Percentiles rank a stretch among this genome's conserved stretches.
These are phyloP conservation scores for Capitulum mitella DNA, from an alignment of 2,888 invertebrate genomes.

Conservation along the genomic window DNA sequence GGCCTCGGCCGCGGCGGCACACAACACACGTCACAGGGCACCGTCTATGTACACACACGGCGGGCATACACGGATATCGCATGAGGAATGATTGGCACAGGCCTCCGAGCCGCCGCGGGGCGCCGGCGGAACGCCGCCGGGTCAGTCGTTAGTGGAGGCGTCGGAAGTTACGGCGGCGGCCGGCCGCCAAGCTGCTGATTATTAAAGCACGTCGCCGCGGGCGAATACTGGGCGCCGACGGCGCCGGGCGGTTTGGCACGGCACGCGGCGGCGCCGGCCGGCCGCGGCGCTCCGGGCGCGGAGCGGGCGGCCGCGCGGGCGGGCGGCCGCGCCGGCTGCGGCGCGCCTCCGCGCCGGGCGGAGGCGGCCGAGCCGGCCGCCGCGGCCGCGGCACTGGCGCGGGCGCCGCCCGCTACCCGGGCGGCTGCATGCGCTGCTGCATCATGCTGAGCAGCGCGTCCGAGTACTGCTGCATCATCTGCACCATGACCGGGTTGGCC, in stretches of 20 bases:
- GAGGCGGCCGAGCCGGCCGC: background rate
- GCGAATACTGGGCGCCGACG: background rate
- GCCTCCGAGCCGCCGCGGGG: too few relatives aligned
- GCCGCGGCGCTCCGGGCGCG: background rate
- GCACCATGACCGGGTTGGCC: constrained; percentile 44
- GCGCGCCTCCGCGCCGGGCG: background rate
- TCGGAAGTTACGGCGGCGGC: background rate
- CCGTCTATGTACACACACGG: background rate
- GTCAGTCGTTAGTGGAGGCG: background rate
- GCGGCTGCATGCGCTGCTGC: constrained; percentile 52
- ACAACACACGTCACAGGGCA: background rate
- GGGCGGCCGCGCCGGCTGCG: background rate
- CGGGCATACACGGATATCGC: background rate
- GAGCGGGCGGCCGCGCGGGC: background rate
- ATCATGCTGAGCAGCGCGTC: constrained; percentile 55
- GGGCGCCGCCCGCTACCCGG: background rate
- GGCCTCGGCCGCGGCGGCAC: too few relatives aligned
- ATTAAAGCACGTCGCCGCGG: background rate
- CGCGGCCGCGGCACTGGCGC: background rate
- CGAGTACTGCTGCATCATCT: constrained; percentile 57
- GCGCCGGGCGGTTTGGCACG: background rate
- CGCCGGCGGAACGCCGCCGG: background rate
- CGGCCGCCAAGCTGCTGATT: background rate
- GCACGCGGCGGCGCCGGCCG: background rate
- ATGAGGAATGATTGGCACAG: background rate